Evolutionary conservation across 2,113 vertebrate species (phyloP), one percentile per base, ranked within the genome.

Genomic region (Microtus pennsylvanicus): DNA sequence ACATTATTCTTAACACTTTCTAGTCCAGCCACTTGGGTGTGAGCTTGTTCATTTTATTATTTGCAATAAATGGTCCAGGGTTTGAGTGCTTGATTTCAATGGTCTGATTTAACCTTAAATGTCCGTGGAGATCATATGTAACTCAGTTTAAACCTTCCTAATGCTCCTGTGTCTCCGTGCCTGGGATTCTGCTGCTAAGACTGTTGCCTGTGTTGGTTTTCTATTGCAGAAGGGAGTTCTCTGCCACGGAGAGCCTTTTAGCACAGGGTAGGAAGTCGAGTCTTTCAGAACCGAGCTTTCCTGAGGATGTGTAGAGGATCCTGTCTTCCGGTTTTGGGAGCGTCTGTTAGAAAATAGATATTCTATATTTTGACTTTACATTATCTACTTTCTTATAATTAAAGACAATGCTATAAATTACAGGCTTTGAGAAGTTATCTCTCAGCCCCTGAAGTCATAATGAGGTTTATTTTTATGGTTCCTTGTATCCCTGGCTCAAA

Each of bases 1-100:
- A 1, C 24, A 17, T 94, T 96, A 94, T 96, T 82, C 33, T 38
- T 92, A 61, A 94, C 81, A 69, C 67, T 85, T 92, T 87, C 74
- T 82, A 38, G 76, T 90, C 22, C 17, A 63, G 88, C 75, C 22
- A 92, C 28, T 69, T 94, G 13, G 55, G 30, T 11, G 3, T 87
- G 76, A 50, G 7, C 69, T 87, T 22, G 55, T 81, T 55, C 58
- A 55, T 89, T 85, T 89, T 78, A 35, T 50, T 80, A 67, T 82
- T 50, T 92, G 67, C 47, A 87, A 61, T 28, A 78, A 78, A 35
- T 74, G 88, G 38, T 0, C 2, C 6, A 16, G 16, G 17, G n/a
- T 90, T 95, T 87, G 65, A 50, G 47, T 78, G 65, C 87, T 94
- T 93, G 89, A 13, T 70, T 93, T 87, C 38, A 76, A 45, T 77